Conservation (phyloP, 2,888 invertebrate genomes). For the Caenorhabditis plicata region DNA sequence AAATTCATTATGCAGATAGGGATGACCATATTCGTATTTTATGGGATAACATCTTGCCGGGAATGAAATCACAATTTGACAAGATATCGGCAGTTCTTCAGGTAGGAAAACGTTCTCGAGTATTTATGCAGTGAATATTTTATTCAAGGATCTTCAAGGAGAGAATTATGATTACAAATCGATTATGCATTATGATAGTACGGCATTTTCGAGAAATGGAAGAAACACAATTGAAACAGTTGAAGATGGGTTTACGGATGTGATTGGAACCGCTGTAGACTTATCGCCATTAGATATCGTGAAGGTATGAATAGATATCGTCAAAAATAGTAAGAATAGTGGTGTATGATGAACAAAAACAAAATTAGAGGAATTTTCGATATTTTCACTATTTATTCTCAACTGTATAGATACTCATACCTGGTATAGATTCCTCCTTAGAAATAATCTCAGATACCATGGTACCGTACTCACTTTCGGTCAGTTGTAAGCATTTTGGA, state of each 20-base stretch:
- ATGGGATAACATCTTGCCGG: constrained; percentile 66
- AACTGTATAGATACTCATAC: too few relatives aligned
- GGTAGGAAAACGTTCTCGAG: constrained; percentile 7
- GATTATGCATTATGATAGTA: constrained; percentile 64
- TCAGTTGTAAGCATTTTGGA: too few relatives aligned
- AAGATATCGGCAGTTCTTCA: constrained; percentile 51
- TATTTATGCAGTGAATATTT: neutral
- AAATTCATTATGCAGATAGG: constrained; percentile 59
- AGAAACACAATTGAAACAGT: constrained; percentile 63
- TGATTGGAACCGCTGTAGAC: constrained; percentile 62
- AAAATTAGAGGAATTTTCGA: too few relatives aligned
- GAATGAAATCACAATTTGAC: constrained; percentile 65
- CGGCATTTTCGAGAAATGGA: constrained; percentile 64
- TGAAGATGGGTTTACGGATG: constrained; percentile 58
- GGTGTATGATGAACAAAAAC: too few relatives aligned
- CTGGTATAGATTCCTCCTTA: too few relatives aligned
- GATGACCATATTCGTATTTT: constrained; percentile 67
- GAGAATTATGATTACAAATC: constrained; percentile 64
- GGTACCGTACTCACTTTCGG: too few relatives aligned
- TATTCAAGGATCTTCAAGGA: constrained; percentile 59
- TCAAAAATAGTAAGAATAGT: too few relatives aligned
- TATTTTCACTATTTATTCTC: too few relatives aligned
- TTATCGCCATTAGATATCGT: constrained; percentile 60
- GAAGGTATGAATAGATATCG: too few relatives aligned
- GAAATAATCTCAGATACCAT: too few relatives aligned